phyloP scores from a whole-genome alignment of 2,797 vertebrate species.

The Sebastiscus tertius region DNA sequence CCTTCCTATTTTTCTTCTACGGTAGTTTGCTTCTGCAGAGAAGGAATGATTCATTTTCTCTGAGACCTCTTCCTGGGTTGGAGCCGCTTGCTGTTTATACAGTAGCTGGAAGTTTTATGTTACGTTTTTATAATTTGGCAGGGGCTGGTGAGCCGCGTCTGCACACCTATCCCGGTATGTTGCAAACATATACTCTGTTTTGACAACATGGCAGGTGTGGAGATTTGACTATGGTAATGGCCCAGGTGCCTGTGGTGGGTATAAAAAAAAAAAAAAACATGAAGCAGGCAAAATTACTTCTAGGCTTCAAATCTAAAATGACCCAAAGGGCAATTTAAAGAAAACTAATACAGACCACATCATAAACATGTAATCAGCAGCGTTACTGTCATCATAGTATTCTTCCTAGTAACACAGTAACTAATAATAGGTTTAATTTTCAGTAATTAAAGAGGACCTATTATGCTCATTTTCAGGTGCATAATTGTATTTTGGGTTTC shows the following conservation, averaged over 20 bases:
- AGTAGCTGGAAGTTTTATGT: slow-evolving; percentile 43
- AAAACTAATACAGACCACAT: background rate
- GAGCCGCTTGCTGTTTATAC: slow-evolving; percentile 51
- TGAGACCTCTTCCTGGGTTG: slow-evolving; percentile 17
- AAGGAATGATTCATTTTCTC: slow-evolving; percentile 43
- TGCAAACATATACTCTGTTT: slow-evolving; percentile 23
- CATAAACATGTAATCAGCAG: background rate
- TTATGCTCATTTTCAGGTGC: background rate
- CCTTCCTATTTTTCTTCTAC: slow-evolving; percentile 33
- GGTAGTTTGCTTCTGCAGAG: slow-evolving; percentile 28
- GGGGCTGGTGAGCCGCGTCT: slow-evolving; percentile 16
- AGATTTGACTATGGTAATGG: slow-evolving; percentile 36
- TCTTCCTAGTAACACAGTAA: background rate
- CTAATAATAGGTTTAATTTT: too few relatives aligned
- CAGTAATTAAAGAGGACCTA: too few relatives aligned
- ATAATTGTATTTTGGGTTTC: too few relatives aligned
- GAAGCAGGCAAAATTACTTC: background rate
- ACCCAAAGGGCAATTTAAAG: background rate
- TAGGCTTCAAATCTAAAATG: background rate
- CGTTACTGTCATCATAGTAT: background rate
- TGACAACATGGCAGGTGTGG: slow-evolving; percentile 42
- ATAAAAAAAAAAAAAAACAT: background rate
- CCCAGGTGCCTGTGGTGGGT: background rate
- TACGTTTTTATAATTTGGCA: slow-evolving; percentile 41
- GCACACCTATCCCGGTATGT: slow-evolving; percentile 16